These are phyloP conservation scores for Gastrophysa polygoni DNA, from an alignment of 2,888 invertebrate species.

Conservation along the genomic window DNA sequence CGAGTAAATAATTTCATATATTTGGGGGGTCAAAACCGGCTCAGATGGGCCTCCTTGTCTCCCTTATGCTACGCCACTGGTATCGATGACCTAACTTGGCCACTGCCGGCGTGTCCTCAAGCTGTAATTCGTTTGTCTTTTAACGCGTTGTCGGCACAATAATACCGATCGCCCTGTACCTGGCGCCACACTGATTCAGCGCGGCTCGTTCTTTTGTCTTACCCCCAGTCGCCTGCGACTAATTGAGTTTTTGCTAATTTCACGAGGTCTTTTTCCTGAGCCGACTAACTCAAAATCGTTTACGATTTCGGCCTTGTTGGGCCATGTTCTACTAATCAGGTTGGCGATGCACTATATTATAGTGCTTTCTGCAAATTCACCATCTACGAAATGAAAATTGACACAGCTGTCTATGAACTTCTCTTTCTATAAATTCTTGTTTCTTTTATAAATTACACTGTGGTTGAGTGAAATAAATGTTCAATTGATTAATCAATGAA, in stretches of 20 bases:
- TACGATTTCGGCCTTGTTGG: not conserved
- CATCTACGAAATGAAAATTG: too few relatives aligned
- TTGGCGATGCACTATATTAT: too few relatives aligned
- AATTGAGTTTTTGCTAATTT: slow-evolving; percentile 46
- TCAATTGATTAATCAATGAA: too few relatives aligned
- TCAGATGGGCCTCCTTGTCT: too few relatives aligned
- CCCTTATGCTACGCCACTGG: slow-evolving; percentile 21
- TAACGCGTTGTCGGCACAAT: slow-evolving; percentile 27
- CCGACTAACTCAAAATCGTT: slow-evolving; percentile 24
- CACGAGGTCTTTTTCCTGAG: slow-evolving; percentile 33
- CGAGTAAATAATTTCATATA: too few relatives aligned
- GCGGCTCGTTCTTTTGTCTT: slow-evolving; percentile 44
- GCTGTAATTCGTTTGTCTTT: slow-evolving; percentile 30
- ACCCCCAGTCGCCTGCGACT: slow-evolving; percentile 39
- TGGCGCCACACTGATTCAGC: slow-evolving; percentile 42
- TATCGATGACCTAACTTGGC: slow-evolving; percentile 15
- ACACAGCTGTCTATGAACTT: too few relatives aligned
- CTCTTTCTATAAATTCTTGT: too few relatives aligned
- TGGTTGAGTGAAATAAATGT: too few relatives aligned
- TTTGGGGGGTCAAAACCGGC: too few relatives aligned
- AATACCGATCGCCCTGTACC: slow-evolving; percentile 18
- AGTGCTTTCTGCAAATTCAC: too few relatives aligned
- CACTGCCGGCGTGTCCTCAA: slow-evolving; percentile 23
- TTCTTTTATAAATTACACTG: too few relatives aligned
- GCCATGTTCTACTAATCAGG: not conserved